Base-by-base conservation (phyloP, 2,888 invertebrate genomes). In the Pseudeuparius sepicola region DNA sequence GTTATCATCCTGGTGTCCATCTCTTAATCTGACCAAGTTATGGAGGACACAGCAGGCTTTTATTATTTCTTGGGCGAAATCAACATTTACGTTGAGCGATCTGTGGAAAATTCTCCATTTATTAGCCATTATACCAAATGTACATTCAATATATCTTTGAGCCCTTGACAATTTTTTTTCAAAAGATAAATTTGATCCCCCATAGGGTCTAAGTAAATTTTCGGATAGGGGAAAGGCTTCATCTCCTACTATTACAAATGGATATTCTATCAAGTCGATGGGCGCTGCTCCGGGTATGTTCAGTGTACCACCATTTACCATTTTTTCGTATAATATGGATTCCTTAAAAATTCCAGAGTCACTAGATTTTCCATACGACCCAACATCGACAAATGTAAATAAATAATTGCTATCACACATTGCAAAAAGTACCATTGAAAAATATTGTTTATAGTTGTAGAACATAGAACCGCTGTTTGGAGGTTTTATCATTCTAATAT, bases 91-190 rank as follows among this genome's bases (percentile, higher is more conserved):
- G n/a, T n/a, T n/a, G 20, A 41, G 27, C 14, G 52, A 30, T 31
- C 49, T 43, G 26, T 44, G 43, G 24, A 45, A 44, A 34, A 48
- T 46, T 30, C 42, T 12, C 43, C 48, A 49, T 33, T 47, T 54
- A 41, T 50, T 53, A 37, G 49, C 41, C 23, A 52, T 34, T 37
- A 53, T 52, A 27, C 50, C 54, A 43, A 54, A 54, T 20, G 43
- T 31, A 36, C 48, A 48, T 37, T 52, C 49, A n/a, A 49, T 43
- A 14, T 34, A 42, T 24, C 49, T 40, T 43, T 50, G 26, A 31
- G 47, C 48, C 29, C 44, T 31, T 7, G 14, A 14, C 3, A 29
- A 16, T 7, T 25, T 10, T 10, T 25, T 25, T 25, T 25, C 11
- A 7, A 25, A 25, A 10, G 11, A 25, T 28, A 28, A 28, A 28